These are phyloP conservation scores for Sebastes hubbsi DNA, from an alignment of 2,797 vertebrate species.

Conservation along the genomic window DNA sequence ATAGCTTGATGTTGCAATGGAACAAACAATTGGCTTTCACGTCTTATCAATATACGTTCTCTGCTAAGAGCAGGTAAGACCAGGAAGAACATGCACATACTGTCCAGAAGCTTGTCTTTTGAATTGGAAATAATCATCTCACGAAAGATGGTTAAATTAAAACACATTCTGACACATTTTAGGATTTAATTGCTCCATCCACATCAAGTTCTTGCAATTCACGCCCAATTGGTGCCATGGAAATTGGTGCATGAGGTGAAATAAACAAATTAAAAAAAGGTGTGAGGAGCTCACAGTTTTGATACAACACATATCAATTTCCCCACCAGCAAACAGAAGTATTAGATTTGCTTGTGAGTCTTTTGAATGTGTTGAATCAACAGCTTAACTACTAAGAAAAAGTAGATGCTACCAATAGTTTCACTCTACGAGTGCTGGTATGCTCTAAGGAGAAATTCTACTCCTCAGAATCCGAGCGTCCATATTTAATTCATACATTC, in stretches of 20 bases:
- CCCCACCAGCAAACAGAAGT: background rate
- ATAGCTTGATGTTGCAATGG: no score
- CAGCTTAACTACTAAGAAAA: background rate
- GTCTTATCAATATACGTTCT: rapidly evolving
- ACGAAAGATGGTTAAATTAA: background rate
- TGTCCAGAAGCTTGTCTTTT: background rate
- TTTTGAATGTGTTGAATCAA: background rate
- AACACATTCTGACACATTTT: background rate
- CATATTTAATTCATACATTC: conserved; percentile 7
- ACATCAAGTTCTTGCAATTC: background rate
- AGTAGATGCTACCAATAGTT: background rate
- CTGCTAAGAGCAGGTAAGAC: background rate
- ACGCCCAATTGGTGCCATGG: background rate
- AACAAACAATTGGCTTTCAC: no score
- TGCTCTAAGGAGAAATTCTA: background rate
- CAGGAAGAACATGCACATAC: background rate
- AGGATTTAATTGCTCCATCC: background rate
- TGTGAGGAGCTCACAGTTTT: background rate
- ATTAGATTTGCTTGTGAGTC: background rate
- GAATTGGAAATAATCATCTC: background rate
- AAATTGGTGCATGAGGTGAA: background rate
- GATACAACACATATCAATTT: background rate
- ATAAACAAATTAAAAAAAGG: background rate
- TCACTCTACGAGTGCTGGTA: background rate
- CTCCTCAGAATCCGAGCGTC: background rate